Conservation (phyloP, 2,888 invertebrate species). For the Agrypnus murinus region DNA sequence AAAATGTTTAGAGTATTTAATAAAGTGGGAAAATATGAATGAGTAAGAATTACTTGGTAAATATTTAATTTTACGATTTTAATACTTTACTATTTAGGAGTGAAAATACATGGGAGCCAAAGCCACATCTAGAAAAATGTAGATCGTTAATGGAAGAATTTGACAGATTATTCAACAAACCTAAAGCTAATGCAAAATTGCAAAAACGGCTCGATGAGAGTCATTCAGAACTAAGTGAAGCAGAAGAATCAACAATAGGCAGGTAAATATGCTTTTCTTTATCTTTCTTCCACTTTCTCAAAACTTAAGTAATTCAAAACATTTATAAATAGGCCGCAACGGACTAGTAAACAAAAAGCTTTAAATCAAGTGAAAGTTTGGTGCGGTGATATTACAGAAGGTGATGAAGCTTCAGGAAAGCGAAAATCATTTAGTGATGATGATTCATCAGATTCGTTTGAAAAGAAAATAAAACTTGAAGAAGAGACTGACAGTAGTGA, state of each 20-base stretch:
- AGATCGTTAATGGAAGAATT: slow-evolving; percentile 86
- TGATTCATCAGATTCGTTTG: slow-evolving; percentile 65
- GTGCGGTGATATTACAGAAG: slow-evolving; percentile 81
- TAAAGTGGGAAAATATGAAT: slow-evolving; percentile 89
- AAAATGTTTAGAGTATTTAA: slow-evolving; percentile 86
- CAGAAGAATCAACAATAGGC: slow-evolving; percentile 43
- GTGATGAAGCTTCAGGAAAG: slow-evolving; percentile 66
- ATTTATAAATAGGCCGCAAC: slow-evolving; percentile 74
- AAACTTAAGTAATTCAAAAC: background rate
- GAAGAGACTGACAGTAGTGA: slow-evolving; percentile 63
- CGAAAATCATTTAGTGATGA: slow-evolving; percentile 59
- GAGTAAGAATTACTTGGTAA: slow-evolving; percentile 74
- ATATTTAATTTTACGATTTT: slow-evolving; percentile 9
- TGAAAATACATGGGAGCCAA: slow-evolving; percentile 89
- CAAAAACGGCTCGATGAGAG: slow-evolving; percentile 32
- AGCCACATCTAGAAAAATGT: slow-evolving; percentile 84
- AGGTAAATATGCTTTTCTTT: slow-evolving; percentile 55
- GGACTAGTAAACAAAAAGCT: slow-evolving; percentile 87
- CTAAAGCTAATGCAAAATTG: slow-evolving; percentile 72
- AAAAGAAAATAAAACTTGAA: slow-evolving; percentile 68
- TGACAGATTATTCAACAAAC: slow-evolving; percentile 84
- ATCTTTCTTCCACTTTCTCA: slow-evolving; percentile 37
- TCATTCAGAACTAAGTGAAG: slow-evolving; percentile 20
- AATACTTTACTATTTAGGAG: slow-evolving; percentile 29
- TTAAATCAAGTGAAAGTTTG: slow-evolving; percentile 89